Conservation (phyloP, 30 jellyfish, hydroid and myxozoan species). For the Aurelia aurita region DNA sequence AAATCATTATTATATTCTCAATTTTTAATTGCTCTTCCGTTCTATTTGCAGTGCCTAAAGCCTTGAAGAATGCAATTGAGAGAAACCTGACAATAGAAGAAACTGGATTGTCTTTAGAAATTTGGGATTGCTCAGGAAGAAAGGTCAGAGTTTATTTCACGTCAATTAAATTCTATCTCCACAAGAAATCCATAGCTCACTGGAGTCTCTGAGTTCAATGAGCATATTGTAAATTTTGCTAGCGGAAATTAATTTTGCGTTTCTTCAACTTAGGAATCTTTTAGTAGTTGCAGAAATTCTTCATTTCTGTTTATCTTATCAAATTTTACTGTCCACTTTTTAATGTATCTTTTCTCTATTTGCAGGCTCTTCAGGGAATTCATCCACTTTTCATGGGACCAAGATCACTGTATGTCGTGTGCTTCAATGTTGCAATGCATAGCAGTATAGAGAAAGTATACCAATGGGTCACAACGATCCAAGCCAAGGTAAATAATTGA, state of each 20-base stretch:
- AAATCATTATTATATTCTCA: no score
- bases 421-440: constrained; percentile 82
- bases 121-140: constrained; percentile 96
- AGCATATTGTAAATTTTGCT: not conserved
- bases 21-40: not conserved
- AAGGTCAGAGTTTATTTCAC: constrained; percentile 52
- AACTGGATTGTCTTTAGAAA: constrained; percentile 70
- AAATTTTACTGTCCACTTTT: no score
- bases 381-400: constrained; percentile 79
- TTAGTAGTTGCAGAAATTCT: not conserved
- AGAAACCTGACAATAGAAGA: constrained; percentile 49
- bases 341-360: not conserved
- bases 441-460: constrained; percentile 74
- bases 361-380: constrained; percentile 85
- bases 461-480: constrained; percentile 79
- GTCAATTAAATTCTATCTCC: no score
- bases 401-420: constrained; percentile 66
- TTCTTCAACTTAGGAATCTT: not conserved
- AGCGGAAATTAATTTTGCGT: not conserved
- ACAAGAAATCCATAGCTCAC: no score
- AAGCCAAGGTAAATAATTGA: constrained; percentile 98
- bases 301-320: no score
- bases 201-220: no score
- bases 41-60: constrained; percentile 49
- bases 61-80: constrained; percentile 60